Evolutionary conservation across 2,797 vertebrate species (phyloP), one percentile per base, ranked within the genome.

Genomic region (Cynopterus sphinx): DNA sequence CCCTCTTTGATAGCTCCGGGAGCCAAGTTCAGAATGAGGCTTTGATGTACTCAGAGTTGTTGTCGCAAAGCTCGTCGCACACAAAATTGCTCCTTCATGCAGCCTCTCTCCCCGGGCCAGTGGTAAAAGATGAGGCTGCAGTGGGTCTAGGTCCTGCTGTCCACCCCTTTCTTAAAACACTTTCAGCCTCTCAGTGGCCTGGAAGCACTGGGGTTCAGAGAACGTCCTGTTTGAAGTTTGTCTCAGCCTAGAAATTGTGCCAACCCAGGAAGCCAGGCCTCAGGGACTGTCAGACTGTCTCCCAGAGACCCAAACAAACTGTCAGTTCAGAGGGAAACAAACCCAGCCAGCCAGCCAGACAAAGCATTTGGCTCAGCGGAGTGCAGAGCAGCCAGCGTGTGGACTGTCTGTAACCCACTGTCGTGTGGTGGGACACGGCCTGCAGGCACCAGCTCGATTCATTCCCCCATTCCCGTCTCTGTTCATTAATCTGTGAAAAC

Each of bases 261-360:
- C 67, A 49, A n/a, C 49, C 9, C 10, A 16, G 61, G 81, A 61
- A 71, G 49, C 73, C 36, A 1, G 68, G 88, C 71, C 87, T 31
- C 33, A 10, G 36, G 41, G 81, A 12, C 96, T 57, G 71, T 43
- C 79, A 68, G 95, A 26, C 31, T 31, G 82, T 90, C 88, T 92
- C 87, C 19, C 11, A 59, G 86, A 94, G 77, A 88, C 91, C 51
- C 65, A 83, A 78, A 94, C 91, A 94, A 78, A 74, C 94, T 46
- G 28, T 55, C 94, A 83, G 33, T 33, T 7, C 51, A 28, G 78
- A n/a, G 86, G 86, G 93, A 63, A n/a, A 31, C 26, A 22, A 7
- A 15, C 49, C 49, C 5, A 92, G 93, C 77, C 94, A 96, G 88
- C 51, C 8, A 1, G 51, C 70, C 92, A 87, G 51, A 63, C 43